Base-by-base conservation (phyloP, 2,797 vertebrate genomes). In the Sebastes baramenuke region DNA sequence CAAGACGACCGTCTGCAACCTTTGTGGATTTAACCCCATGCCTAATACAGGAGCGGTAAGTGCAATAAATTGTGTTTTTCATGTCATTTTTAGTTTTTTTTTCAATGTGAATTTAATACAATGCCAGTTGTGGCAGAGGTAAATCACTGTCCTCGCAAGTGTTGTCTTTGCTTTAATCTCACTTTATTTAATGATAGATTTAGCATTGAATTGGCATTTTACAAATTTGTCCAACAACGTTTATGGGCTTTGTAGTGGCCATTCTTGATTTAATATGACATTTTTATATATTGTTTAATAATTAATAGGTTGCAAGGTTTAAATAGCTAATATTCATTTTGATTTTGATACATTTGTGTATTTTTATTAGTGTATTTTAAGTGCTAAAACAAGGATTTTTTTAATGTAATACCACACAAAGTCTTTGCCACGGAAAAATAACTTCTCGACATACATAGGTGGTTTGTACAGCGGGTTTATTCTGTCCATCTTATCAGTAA, bases 1-100 rank as follows among this genome's bases (percentile, higher is more conserved):
- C 95, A 97, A 97, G 92, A 94, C 91, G 0, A 92, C 89, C 34
- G 97, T 98, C 64, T 99, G 98, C 91, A 98, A 96, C 77, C 96
- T 97, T 74, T 99, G 98, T 97, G 98, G 98, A 97, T 99, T 99
- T 97, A 99, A 98, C 87, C 97, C 97, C 0, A 96, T 92, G 67
- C 97, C 97, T 0, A 96, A 98, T 79, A 93, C 97, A 90, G 93
- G 88, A 83, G 95, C 89, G 95, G 97, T 98, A 96, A 96, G 96
- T 24, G 0, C 58, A 65, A 56, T 27, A 3, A 3, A 78, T 76
- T 71, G 6, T 0, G 4, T 46, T 74, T 72, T 3, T 24, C 5
- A 6, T 67, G 0, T 60, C 1, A 42, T 62, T 62, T 62, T 52
- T 52, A 1, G 3, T 52, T 52, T 3, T 22, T 54, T 22, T 54